A percentile compares a stretch with the other conserved stretches of the same genome.
Evolutionary conservation across 2,888 invertebrate genomes (phyloP).

Genomic region (Eupithecia insigniata): DNA sequence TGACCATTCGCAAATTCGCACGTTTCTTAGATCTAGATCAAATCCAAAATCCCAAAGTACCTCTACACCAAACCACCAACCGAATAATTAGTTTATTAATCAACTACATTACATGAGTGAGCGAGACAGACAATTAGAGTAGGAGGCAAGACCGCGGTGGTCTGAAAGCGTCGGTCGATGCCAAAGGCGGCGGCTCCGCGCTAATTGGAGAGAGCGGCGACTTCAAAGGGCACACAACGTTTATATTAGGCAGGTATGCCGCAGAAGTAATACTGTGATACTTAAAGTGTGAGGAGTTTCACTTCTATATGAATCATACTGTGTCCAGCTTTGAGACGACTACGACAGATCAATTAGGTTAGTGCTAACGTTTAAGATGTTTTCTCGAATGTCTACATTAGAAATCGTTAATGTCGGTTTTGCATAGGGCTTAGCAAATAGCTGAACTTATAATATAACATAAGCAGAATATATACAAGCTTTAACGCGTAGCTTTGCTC

Average conservation of each 20-base stretch:
- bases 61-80: constrained; percentile 30
- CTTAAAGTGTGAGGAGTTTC: constrained; percentile 21
- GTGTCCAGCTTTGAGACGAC: constrained; percentile 5
- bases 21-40: neutral
- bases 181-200: constrained; percentile 81
- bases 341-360: neutral
- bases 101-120: constrained; percentile 43
- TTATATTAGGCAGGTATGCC: constrained; percentile 77
- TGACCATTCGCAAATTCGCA: neutral
- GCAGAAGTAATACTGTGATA: constrained; percentile 22
- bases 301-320: constrained; percentile 19
- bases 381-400: neutral
- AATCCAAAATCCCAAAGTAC: constrained; percentile 5
- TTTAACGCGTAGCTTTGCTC: neutral
- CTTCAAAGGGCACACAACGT: constrained; percentile 80
- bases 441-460: neutral
- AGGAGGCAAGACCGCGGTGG: constrained; percentile 58
- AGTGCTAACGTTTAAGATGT: neutral
- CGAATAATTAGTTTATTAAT: constrained; percentile 39
- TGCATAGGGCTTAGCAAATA: neutral
- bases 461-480: neutral
- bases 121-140: constrained; percentile 50
- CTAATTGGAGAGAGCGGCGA: constrained; percentile 81
- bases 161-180: constrained; percentile 74
- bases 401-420: constrained; percentile 4